phyloP scores from a whole-genome alignment of 2,888 invertebrate genomes.

The Hypena proboscidalis region DNA sequence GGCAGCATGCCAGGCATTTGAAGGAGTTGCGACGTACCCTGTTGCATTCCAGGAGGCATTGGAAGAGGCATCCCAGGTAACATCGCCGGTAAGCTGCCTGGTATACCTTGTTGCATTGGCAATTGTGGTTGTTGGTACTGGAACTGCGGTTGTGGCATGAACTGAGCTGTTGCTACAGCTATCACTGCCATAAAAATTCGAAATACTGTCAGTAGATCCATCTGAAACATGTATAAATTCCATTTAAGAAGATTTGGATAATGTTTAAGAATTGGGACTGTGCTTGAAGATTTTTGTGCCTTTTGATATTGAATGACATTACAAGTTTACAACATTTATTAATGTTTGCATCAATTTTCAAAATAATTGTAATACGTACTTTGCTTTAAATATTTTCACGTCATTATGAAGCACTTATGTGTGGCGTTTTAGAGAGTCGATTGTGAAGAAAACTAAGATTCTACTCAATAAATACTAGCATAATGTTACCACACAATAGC shows the following conservation, averaged over 20 bases:
- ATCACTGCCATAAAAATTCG: no score
- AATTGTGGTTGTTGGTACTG: conserved; percentile 27
- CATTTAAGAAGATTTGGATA: no score
- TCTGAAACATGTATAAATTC: no score
- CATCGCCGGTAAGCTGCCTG: conserved; percentile 31
- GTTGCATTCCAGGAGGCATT: conserved; percentile 39
- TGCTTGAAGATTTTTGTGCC: conserved; percentile 22
- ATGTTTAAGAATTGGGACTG: no score
- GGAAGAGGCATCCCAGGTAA: conserved; percentile 34
- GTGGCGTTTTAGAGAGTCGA: conserved; percentile 5
- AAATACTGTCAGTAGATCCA: no score
- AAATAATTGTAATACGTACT: background rate
- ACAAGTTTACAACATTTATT: no score
- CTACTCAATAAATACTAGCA: conserved; percentile 26
- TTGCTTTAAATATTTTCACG: conserved; percentile 13
- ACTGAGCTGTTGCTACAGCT: conserved; percentile 26
- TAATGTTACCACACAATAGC: conserved; percentile 40
- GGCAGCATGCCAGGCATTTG: no score
- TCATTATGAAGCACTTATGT: conserved; percentile 15
- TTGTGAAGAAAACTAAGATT: conserved; percentile 20
- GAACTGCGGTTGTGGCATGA: conserved; percentile 25
- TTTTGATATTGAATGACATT: background rate
- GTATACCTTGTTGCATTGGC: conserved; percentile 26
- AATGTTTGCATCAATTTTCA: background rate
- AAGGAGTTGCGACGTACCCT: no score